Evolutionary conservation across 2,888 invertebrate species (phyloP).

Genomic region (Noctua fimbriata): DNA sequence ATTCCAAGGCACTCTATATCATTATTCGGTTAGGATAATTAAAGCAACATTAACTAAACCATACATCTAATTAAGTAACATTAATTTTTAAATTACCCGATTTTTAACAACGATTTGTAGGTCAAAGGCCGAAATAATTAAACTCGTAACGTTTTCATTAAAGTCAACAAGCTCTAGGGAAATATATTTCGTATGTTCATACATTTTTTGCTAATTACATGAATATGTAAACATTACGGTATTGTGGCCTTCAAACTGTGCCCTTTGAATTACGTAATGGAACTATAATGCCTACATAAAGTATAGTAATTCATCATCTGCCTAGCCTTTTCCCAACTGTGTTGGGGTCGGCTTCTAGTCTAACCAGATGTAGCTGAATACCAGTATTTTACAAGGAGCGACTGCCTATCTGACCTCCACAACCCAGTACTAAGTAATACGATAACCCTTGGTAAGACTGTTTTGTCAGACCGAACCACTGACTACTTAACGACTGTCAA

Average conservation of each 20-base stretch:
- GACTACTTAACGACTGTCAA: too few relatives aligned
- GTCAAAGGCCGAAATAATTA: conserved; percentile 41
- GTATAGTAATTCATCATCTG: background rate
- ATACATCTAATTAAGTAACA: conserved; percentile 13
- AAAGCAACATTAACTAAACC: background rate
- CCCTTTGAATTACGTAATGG: conserved; percentile 20
- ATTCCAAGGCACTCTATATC: too few relatives aligned
- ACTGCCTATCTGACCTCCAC: background rate
- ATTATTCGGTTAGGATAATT: background rate
- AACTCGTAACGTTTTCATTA: conserved; percentile 51
- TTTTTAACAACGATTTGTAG: conserved; percentile 36
- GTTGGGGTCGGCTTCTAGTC: background rate
- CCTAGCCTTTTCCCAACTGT: background rate
- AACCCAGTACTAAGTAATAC: too few relatives aligned
- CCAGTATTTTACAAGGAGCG: background rate
- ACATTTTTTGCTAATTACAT: conserved; percentile 35
- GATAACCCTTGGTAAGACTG: too few relatives aligned
- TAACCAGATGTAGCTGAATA: background rate
- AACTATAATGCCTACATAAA: background rate
- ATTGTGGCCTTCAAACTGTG: conserved; percentile 3
- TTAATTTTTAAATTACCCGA: conserved; percentile 7
- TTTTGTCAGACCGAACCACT: too few relatives aligned
- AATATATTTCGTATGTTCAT: conserved; percentile 40
- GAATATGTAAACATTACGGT: conserved; percentile 14
- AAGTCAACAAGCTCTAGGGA: conserved; percentile 51